Evolutionary conservation across 1,140 invertebrate species (phyloP).

Genomic region (Platyscapa corneri): DNA sequence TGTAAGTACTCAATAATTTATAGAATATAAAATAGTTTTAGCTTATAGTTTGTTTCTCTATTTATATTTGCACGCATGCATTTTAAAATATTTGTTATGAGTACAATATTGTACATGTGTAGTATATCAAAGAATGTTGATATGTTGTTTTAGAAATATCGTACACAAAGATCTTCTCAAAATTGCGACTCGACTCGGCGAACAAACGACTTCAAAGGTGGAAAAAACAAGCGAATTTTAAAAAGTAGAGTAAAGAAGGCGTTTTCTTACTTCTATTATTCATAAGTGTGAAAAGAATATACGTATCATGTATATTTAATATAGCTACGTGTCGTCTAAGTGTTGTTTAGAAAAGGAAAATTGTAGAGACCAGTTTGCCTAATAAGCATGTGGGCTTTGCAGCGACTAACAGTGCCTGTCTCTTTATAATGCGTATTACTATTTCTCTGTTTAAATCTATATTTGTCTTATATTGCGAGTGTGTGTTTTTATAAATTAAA

Average conservation of each 20-base stretch:
- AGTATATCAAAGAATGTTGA: background rate
- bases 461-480: background rate
- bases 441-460: constrained; percentile 16
- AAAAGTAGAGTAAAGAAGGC: background rate
- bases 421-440: constrained; percentile 50
- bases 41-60: background rate
- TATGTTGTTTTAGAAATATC: background rate
- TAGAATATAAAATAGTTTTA: background rate
- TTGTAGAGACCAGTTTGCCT: constrained; percentile 69
- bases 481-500: background rate
- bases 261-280: background rate
- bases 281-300: background rate
- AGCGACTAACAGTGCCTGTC: constrained; percentile 72
- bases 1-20: background rate
- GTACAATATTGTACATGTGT: background rate
- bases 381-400: constrained; percentile 74
- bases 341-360: constrained; percentile 60
- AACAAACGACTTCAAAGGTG: background rate
- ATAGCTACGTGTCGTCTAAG: constrained; percentile 52
- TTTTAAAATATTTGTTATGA: background rate
- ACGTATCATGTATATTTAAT: constrained; percentile 23
- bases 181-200: constrained; percentile 17
- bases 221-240: background rate
- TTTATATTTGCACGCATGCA: constrained; percentile 1
- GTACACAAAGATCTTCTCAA: background rate